Conservation (phyloP, 2,113 vertebrate species). For the Myotis yumanensis region DNA sequence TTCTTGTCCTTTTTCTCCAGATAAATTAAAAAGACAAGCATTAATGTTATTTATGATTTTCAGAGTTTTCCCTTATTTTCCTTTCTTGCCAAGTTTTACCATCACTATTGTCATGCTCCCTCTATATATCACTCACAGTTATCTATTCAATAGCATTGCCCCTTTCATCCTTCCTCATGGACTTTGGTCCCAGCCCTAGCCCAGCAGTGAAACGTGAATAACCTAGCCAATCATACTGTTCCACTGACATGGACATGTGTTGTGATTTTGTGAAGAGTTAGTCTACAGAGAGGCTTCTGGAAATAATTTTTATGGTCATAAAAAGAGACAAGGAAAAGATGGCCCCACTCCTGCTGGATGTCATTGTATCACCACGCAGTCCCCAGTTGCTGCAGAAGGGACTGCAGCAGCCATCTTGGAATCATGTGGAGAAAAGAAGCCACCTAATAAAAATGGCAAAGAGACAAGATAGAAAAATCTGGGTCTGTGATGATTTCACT, state of each 20-base stretch:
- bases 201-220: neutral
- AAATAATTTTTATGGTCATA: neutral
- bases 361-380: neutral
- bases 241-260: too few relatives aligned
- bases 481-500: neutral
- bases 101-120: neutral
- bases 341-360: neutral
- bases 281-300: neutral
- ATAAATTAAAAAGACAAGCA: constrained; percentile 73
- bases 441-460: neutral
- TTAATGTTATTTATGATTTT: constrained; percentile 64
- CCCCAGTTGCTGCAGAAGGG: too few relatives aligned
- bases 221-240: neutral
- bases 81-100: constrained; percentile 7
- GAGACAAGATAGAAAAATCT: neutral
- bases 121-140: neutral
- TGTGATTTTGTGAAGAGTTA: neutral
- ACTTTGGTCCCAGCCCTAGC: neutral
- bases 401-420: neutral
- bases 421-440: neutral
- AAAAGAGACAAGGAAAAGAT: neutral
- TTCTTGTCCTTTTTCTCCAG: constrained; percentile 57
- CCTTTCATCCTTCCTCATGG: neutral
- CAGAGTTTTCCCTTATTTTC: constrained; percentile 35
- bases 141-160: neutral